These are phyloP conservation scores for Cephus pygmeus DNA, from an alignment of 2,888 invertebrate genomes.

Conservation along the genomic window DNA sequence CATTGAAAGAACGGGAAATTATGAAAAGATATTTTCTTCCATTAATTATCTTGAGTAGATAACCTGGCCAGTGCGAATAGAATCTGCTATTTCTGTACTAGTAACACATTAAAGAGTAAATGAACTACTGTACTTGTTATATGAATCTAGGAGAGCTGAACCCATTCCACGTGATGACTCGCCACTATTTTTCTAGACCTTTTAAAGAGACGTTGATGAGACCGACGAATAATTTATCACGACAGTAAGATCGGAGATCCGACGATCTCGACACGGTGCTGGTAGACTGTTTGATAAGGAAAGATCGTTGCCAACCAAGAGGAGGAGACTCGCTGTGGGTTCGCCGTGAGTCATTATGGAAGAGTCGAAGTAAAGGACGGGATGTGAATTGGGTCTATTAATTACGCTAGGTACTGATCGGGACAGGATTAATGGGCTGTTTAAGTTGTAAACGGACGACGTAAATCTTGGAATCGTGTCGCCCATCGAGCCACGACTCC, in stretches of 20 bases:
- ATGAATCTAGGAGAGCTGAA: neutral
- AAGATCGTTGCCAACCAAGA: neutral
- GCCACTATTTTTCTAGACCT: neutral
- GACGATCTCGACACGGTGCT: neutral
- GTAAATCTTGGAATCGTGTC: constrained; percentile 7
- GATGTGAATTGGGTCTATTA: constrained; percentile 24
- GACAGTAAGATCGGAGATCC: neutral
- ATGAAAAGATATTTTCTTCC: neutral
- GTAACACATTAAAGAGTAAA: neutral
- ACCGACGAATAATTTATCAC: neutral
- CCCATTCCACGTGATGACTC: neutral
- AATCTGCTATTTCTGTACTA: neutral
- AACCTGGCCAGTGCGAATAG: neutral
- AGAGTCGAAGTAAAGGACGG: neutral
- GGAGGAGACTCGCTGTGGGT: neutral
- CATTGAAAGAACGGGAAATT: neutral
- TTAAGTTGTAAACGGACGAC: constrained; percentile 21
- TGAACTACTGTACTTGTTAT: neutral
- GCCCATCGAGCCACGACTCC: constrained; percentile 8
- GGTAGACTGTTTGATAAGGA: neutral
- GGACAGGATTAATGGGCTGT: constrained; percentile 26
- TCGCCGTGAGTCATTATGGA: neutral
- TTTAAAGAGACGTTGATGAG: neutral
- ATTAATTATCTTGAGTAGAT: neutral
- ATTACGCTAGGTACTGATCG: constrained; percentile 18